A percentile compares a stretch with the other conserved stretches of the same genome.
These are phyloP conservation scores for Liparis tanakae DNA, from an alignment of 2,797 vertebrate species.

Conservation along the genomic window DNA sequence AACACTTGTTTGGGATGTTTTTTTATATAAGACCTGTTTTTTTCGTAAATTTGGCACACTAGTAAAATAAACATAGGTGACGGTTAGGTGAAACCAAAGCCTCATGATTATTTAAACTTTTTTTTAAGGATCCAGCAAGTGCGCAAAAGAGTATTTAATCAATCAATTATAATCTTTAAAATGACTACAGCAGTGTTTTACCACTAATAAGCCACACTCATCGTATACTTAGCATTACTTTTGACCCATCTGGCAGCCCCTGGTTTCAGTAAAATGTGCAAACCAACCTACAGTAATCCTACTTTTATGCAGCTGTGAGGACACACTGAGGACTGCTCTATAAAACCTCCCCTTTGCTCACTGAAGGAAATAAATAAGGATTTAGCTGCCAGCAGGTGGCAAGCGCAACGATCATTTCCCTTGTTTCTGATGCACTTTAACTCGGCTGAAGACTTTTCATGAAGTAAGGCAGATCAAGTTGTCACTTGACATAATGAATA, in stretches of 20 bases:
- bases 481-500: conserved; percentile 13
- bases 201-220: not conserved
- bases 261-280: conserved; percentile 11
- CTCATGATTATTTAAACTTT: not conserved
- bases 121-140: not conserved
- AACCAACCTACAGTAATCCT: conserved; percentile 8
- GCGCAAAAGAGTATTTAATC: not conserved
- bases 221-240: not conserved
- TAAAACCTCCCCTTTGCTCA: not conserved
- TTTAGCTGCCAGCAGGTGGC: conserved; percentile 4
- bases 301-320: conserved; percentile 14
- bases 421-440: conserved; percentile 20
- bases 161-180: not conserved
- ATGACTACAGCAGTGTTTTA: conserved; percentile 3
- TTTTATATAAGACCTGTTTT: no score
- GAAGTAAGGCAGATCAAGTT: conserved; percentile 53
- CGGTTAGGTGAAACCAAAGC: conserved; percentile 4
- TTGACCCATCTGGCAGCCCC: conserved; percentile 1
- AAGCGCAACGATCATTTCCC: not conserved
- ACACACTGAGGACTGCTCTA: not conserved
- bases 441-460: conserved; percentile 16
- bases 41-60: conserved; percentile 45
- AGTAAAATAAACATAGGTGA: conserved; percentile 23
- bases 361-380: conserved; percentile 10
- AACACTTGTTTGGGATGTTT: not conserved